Evolutionary conservation across 2,888 invertebrate species (phyloP).

Genomic region (Phytoseiulus persimilis): DNA sequence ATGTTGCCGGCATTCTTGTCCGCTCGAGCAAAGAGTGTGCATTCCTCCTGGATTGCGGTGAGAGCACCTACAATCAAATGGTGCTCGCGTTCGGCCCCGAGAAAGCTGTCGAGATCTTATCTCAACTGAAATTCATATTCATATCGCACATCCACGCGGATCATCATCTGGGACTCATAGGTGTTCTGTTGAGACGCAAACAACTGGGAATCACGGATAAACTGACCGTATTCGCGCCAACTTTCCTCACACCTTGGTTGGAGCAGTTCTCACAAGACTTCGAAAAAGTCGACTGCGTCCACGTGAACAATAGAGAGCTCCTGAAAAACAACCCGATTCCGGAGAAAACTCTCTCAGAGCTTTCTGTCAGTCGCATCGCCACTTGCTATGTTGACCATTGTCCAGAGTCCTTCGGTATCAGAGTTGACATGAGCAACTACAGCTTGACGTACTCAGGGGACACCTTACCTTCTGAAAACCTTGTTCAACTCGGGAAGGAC

Average conservation of each 20-base stretch:
- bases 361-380: constrained; percentile 48
- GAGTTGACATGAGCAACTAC: constrained; percentile 48
- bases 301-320: background rate
- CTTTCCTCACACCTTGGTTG: constrained; percentile 40
- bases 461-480: constrained; percentile 73
- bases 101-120: constrained; percentile 48
- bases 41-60: constrained; percentile 86
- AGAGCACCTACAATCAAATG: constrained; percentile 82
- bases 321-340: background rate
- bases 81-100: constrained; percentile 68
- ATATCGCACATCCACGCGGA: constrained; percentile 94
- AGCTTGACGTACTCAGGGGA: constrained; percentile 93
- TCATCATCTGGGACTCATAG: constrained; percentile 66
- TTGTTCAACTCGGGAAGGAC: constrained; percentile 62
- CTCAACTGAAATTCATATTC: constrained; percentile 62
- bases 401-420: constrained; percentile 69
- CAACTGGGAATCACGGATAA: constrained; percentile 23
- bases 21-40: constrained; percentile 60
- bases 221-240: constrained; percentile 40
- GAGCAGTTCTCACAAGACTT: constrained; percentile 35
- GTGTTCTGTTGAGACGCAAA: constrained; percentile 45
- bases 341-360: constrained; percentile 40
- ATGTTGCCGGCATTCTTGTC: constrained; percentile 74
- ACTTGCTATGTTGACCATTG: constrained; percentile 73
- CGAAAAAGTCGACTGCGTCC: constrained; percentile 29